A percentile compares a stretch with the other conserved stretches of the same genome.
Evolutionary conservation across 2,888 invertebrate genomes (phyloP).

Genomic region (Beris chalybata): DNA sequence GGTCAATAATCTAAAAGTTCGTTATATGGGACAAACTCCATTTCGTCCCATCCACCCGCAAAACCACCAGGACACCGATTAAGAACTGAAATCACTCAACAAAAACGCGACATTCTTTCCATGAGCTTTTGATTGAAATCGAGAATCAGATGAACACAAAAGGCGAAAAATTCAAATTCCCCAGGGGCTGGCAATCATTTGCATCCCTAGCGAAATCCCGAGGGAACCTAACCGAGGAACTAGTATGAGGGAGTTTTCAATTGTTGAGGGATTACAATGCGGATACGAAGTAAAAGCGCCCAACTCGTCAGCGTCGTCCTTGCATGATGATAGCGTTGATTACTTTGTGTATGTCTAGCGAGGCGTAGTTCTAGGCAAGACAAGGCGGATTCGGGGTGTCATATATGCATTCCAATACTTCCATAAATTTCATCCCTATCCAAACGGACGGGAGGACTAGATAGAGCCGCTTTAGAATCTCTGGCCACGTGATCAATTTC

Average conservation of each 20-base stretch:
- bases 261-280: constrained; percentile 30
- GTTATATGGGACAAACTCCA: too few relatives aligned
- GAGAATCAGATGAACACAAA: constrained; percentile 9
- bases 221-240: constrained; percentile 6
- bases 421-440: too few relatives aligned
- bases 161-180: background rate
- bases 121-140: constrained; percentile 27
- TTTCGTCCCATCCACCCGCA: background rate
- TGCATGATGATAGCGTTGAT: constrained; percentile 36
- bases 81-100: background rate
- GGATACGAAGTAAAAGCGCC: background rate
- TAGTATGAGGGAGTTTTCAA: constrained; percentile 15
- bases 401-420: too few relatives aligned
- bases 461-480: too few relatives aligned
- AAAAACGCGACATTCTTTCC: constrained; percentile 8
- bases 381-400: too few relatives aligned
- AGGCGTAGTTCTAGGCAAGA: constrained; percentile 28
- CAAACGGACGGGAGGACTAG: too few relatives aligned
- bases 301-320: background rate
- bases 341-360: constrained; percentile 37
- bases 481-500: too few relatives aligned
- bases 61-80: background rate
- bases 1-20: too few relatives aligned
- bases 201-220: constrained; percentile 13
- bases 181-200: background rate